Conservation (phyloP, 2,113 vertebrate genomes). For the Guaruba guarouba region DNA sequence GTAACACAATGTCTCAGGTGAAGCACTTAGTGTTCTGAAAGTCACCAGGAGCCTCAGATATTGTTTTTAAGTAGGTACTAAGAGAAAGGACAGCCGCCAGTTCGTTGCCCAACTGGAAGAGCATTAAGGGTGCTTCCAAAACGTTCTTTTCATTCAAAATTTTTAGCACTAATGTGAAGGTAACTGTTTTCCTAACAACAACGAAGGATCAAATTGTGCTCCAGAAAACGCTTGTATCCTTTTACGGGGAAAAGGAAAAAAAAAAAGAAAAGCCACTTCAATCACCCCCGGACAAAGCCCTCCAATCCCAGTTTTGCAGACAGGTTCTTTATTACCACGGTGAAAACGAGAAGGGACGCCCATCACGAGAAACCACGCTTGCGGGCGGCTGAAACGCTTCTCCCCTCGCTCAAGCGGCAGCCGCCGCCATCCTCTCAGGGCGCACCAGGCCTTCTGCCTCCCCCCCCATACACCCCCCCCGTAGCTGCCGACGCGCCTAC, state of each 20-base stretch:
- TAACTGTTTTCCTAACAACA: accelerated
- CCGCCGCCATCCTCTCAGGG: accelerated
- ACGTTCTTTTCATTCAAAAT: accelerated
- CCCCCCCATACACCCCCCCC: neutral
- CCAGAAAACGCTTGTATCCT: neutral
- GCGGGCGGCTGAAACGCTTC: accelerated
- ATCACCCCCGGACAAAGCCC: accelerated
- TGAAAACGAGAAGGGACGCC: neutral
- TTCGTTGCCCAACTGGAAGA: neutral
- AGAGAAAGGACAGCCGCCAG: accelerated
- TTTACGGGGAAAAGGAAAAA: accelerated
- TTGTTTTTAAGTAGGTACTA: accelerated
- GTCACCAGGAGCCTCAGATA: accelerated
- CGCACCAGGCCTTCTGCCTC: accelerated
- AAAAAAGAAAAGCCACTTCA: neutral
- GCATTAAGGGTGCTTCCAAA: accelerated
- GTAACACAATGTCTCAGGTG: accelerated
- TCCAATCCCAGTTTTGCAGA: accelerated
- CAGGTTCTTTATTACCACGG: neutral
- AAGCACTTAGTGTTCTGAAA: accelerated
- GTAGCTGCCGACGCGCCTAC: neutral
- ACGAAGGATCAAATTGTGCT: accelerated
- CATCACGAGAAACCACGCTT: accelerated
- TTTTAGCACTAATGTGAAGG: accelerated
- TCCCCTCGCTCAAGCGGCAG: neutral